These are phyloP conservation scores for Dreissena polymorpha DNA, from an alignment of 1,140 invertebrate species.

Conservation along the genomic window DNA sequence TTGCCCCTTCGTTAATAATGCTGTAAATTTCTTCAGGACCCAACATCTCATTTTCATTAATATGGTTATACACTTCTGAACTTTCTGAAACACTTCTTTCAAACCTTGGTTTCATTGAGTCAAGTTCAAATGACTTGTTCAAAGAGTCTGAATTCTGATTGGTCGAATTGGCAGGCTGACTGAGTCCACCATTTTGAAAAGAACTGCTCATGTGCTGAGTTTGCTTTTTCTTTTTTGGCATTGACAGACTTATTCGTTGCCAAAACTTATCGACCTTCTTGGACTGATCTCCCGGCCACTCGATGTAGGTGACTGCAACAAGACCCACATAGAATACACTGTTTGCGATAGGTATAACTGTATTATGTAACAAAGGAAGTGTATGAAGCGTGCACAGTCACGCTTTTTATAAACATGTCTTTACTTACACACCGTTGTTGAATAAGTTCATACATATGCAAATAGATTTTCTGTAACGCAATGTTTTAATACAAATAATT, in stretches of 20 bases:
- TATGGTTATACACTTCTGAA: neutral
- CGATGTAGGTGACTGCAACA: conserved; percentile 64
- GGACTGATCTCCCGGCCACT: conserved; percentile 58
- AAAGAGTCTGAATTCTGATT: neutral
- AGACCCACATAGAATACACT: neutral
- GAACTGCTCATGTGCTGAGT: neutral
- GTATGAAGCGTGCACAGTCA: neutral
- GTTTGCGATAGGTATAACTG: neutral
- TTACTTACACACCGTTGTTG: neutral
- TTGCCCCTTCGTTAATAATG: conserved; percentile 12
- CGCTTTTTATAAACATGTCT: neutral
- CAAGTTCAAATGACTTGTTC: neutral
- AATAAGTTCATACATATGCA: neutral
- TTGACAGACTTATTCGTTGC: conserved; percentile 62
- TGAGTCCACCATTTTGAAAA: neutral
- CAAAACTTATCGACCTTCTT: conserved; percentile 65
- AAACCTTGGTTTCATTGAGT: neutral
- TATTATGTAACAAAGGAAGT: neutral
- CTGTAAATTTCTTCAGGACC: conserved; percentile 28
- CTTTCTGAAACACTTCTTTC: neutral
- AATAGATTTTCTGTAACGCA: no score
- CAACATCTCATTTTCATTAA: conserved; percentile 33
- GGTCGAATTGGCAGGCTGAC: neutral
- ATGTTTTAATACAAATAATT: no score
- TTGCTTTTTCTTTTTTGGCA: conserved; percentile 67